Evolutionary conservation across 2,888 invertebrate genomes (phyloP).

Genomic region (Microplitis deprimator): DNA sequence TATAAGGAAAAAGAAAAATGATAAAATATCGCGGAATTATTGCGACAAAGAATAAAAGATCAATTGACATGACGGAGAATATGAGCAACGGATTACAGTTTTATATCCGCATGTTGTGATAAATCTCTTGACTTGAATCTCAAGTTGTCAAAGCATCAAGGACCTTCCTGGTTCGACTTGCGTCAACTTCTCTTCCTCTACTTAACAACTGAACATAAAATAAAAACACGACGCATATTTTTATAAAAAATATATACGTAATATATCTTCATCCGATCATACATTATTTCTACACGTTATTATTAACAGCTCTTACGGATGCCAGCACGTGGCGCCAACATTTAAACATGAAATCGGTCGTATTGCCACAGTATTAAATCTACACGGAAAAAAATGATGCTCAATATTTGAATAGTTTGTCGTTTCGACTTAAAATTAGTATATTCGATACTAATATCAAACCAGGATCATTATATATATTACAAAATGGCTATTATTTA

Average conservation of each 20-base stretch:
- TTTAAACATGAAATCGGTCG: constrained; percentile 33
- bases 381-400: background rate
- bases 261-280: constrained; percentile 37
- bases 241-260: background rate
- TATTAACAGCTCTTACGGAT: constrained; percentile 32
- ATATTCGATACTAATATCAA: no score
- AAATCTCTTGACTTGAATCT: constrained; percentile 50
- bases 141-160: constrained; percentile 51
- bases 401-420: no score
- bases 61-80: constrained; percentile 22
- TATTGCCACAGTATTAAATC: no score
- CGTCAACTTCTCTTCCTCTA: constrained; percentile 11
- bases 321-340: constrained; percentile 39
- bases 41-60: constrained; percentile 35
- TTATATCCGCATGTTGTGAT: constrained; percentile 49
- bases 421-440: no score
- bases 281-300: constrained; percentile 7
- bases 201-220: background rate
- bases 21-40: constrained; percentile 36
- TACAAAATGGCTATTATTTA: no score
- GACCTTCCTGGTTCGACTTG: constrained; percentile 55
- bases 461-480: no score
- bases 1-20: constrained; percentile 39
- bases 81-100: constrained; percentile 42
- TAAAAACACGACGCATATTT: constrained; percentile 1